Conservation (phyloP, 2,797 vertebrate genomes). For the Otus scops region DNA sequence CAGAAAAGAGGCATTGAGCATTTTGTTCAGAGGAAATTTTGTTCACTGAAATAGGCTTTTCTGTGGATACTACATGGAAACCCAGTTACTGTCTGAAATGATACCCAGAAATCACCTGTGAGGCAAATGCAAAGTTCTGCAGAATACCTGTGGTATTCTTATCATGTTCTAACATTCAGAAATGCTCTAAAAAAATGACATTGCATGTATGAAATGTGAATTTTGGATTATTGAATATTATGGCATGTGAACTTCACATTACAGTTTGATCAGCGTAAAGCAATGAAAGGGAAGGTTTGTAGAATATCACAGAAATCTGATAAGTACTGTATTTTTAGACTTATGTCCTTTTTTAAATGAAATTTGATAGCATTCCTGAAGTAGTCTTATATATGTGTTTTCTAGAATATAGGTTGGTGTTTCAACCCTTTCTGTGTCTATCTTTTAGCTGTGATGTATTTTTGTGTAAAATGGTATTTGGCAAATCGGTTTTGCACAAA, state of each 20-base stretch:
- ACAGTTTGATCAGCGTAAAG: not conserved
- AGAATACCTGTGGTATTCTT: not conserved
- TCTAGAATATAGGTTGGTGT: not conserved
- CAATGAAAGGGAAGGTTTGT: not conserved
- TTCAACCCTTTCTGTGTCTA: rapidly evolving
- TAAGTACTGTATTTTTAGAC: not conserved
- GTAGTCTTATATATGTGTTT: not conserved
- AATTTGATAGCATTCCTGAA: not conserved
- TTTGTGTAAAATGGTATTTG: not conserved
- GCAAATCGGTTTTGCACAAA: not conserved
- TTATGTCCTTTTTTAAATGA: not conserved
- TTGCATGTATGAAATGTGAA: not conserved
- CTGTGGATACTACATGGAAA: not conserved
- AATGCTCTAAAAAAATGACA: not conserved
- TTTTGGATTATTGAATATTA: not conserved
- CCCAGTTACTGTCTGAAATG: not conserved
- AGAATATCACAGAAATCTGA: not conserved
- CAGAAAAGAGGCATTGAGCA: not conserved
- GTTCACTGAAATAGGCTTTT: not conserved
- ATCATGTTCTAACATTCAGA: not conserved
- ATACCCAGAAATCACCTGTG: not conserved
- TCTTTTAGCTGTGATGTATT: not conserved
- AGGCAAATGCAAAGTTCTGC: not conserved
- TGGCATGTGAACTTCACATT: not conserved
- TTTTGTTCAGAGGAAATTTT: not conserved